Conservation (phyloP, 2,888 invertebrate genomes). For the Mantis religiosa region DNA sequence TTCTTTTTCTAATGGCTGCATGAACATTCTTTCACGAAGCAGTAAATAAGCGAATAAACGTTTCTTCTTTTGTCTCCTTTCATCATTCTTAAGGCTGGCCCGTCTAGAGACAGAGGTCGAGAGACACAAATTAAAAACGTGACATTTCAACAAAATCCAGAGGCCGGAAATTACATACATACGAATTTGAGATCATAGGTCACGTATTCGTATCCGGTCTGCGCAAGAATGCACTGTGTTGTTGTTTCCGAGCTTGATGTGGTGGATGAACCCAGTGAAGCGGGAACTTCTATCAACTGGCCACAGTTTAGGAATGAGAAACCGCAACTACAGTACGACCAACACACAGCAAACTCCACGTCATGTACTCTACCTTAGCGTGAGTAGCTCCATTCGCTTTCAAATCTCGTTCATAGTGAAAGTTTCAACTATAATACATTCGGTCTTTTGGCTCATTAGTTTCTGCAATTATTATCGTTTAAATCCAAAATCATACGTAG, state of each 20-base stretch:
- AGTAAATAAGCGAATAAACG: too few relatives aligned
- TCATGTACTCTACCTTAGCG: background rate
- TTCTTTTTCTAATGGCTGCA: too few relatives aligned
- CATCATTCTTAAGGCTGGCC: too few relatives aligned
- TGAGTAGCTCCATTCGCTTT: too few relatives aligned
- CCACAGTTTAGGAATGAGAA: background rate
- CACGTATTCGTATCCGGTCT: background rate
- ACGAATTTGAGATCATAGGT: background rate
- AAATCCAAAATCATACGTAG: too few relatives aligned
- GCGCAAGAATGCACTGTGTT: background rate
- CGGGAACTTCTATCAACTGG: background rate
- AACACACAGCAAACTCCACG: background rate
- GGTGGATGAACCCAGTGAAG: background rate
- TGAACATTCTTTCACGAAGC: too few relatives aligned
- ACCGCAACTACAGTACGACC: background rate
- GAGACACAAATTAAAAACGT: background rate
- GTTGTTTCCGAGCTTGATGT: background rate
- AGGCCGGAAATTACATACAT: background rate
- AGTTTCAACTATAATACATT: too few relatives aligned
- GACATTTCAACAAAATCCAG: background rate
- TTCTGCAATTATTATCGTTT: too few relatives aligned
- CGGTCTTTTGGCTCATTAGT: too few relatives aligned
- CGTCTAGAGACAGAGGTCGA: too few relatives aligned
- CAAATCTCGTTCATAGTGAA: too few relatives aligned
- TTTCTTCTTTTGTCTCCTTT: too few relatives aligned